Evolutionary conservation across 2,888 invertebrate species (phyloP), one percentile per base, ranked within the genome.

Genomic region (Drosophila birchii): DNA sequence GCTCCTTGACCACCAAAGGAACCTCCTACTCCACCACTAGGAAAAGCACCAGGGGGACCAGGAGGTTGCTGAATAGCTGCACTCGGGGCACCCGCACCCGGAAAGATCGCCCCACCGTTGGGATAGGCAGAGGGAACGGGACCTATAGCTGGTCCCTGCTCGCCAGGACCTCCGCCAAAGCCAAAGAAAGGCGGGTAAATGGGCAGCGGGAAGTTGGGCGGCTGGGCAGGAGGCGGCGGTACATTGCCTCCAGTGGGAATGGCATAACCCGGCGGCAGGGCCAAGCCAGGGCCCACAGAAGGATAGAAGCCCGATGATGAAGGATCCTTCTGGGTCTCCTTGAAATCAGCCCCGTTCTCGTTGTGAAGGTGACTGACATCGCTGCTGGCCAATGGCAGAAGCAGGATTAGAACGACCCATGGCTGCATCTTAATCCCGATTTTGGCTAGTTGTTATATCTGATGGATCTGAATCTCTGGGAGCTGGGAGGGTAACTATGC

Each of bases 111-210:
- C 0, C 56, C 45, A 26, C 45, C 73, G 14, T 56, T 61, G 32
- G 71, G 70, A 54, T 67, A 66, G n/a, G 64, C 64, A 7, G 64
- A 64, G 9, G 64, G 64, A 16, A 44, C 64, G 1, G 57, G 45
- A 3, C 69, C 55, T 1, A 59, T 41, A 8, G 51, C 71, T 3
- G 72, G 43, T 3, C 51, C 51, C 32, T 32, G 54, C 4, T 61
- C 60, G 11, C 41, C 41, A 5, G 60, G 57, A 34, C 18, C 64
- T 2, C 66, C 79, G 23, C 63, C 71, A 16, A 86, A 86, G 18
- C 88, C 86, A 45, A 77, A 88, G 70, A 78, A 86, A 5, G 89
- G 89, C 32, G 89, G 86, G 26, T 79, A 86, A 11, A 79, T 81
- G 43, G 89, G 89, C 41, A 88, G 59, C 4, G 81, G 89, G 38